Evolutionary conservation across 2,797 vertebrate species (phyloP), one percentile per base, ranked within the genome.

Genomic region (Nothura maculosa): DNA sequence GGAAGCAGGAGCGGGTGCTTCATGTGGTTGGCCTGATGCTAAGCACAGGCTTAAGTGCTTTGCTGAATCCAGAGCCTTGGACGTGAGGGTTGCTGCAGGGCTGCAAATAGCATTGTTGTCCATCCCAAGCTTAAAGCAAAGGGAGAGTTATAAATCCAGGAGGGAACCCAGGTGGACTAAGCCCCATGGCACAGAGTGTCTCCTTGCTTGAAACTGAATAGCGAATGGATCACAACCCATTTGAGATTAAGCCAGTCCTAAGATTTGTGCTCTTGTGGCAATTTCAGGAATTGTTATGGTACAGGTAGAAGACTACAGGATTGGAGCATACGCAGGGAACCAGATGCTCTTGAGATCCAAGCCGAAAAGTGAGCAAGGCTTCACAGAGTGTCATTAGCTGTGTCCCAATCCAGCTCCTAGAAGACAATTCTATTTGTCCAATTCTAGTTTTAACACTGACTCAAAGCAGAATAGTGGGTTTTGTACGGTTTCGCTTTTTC

Each of bases 31-130:
- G 55, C 66, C 69, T 85, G 92, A 91, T 72, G 81, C 81, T 94
- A 69, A 93, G 84, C 92, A 81, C 9, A 10, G 75, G 72, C 92
- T 93, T 40, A 92, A 92, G 88, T 75, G 90, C 92, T 92, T 83
- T 78, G 83, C 81, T 75, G 88, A 81, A 28, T 1, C 80, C 88
- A 81, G 82, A 88, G 54, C 86, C 48, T 64, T 81, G 90, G 87
- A 81, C 34, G 32, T 19, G 30, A 42, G 34, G 34, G 34, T 6
- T 89, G 72, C 76, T 83, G 18, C 1, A 2, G 87, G 54, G 76
- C 86, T 89, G 76, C 87, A 86, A 93, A 73, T 78, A 82, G 88
- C 2, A 43, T 36, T 76, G 18, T 0, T 0, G 0, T 89, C 92
- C 55, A 90, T 45, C 79, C 75, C 0, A 2, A 72, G 76, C 62